Percentiles rank a stretch among this genome's conserved stretches.
phyloP scores from a whole-genome alignment of 2,888 invertebrate species.

The Platypus cylindrus region DNA sequence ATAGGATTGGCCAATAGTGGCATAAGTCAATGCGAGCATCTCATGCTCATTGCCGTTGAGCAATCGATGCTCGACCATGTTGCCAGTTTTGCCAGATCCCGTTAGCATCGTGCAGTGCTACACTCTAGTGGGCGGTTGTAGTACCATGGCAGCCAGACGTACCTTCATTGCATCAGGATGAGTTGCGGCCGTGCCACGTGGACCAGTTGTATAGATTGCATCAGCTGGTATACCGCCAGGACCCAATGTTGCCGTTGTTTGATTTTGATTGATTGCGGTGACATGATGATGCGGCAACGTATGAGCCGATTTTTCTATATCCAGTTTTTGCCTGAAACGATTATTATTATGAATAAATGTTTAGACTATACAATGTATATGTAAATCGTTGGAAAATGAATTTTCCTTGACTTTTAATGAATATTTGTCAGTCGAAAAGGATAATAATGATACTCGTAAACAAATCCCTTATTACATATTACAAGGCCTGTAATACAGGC shows the following conservation, averaged over 20 bases:
- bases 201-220: conserved; percentile 53
- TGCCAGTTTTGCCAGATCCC: conserved; percentile 8
- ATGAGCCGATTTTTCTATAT: conserved; percentile 34
- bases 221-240: conserved; percentile 57
- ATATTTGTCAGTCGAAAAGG: too few relatives aligned
- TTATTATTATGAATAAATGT: too few relatives aligned
- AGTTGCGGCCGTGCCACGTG: conserved; percentile 23
- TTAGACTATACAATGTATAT: too few relatives aligned
- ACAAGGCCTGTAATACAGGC: too few relatives aligned
- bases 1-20: conserved; percentile 11
- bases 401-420: too few relatives aligned
- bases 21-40: conserved; percentile 5
- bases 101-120: conserved; percentile 36
- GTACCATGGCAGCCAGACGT: conserved; percentile 79
- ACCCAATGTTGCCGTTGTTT: conserved; percentile 21
- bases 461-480: too few relatives aligned
- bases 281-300: too few relatives aligned
- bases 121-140: conserved; percentile 81
- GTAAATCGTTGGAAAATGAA: too few relatives aligned
- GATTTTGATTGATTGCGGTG: conserved; percentile 10
- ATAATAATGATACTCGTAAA: too few relatives aligned
- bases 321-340: conserved; percentile 30
- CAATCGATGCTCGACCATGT: conserved; percentile 4
- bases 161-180: conserved; percentile 72
- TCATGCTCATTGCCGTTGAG: conserved; percentile 2